Evolutionary conservation across 2,113 vertebrate genomes (phyloP).

Genomic region (Chiloscyllium plagiosum): DNA sequence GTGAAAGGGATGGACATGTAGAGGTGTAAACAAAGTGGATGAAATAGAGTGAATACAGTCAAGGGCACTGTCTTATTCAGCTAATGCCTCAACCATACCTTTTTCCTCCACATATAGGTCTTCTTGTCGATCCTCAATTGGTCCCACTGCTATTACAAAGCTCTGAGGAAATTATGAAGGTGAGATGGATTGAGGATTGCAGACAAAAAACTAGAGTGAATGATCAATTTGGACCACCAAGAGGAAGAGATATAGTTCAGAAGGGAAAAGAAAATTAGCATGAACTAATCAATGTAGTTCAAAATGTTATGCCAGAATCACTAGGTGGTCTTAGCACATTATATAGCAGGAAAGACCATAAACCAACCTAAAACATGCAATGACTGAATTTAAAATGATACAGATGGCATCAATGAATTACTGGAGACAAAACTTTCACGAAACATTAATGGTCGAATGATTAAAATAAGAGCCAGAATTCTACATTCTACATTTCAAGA

Average conservation of each 20-base stretch:
- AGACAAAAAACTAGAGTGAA: not conserved
- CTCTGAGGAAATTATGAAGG: not conserved
- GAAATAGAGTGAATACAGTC: not conserved
- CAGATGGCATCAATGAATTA: not conserved
- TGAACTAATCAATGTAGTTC: not conserved
- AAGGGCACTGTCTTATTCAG: not conserved
- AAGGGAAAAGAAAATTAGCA: not conserved
- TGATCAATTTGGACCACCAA: not conserved
- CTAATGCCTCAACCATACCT: not conserved
- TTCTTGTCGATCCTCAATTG: not conserved
- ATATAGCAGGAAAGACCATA: not conserved
- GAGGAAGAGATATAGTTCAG: not conserved
- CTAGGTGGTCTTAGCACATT: not conserved
- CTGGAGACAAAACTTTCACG: not conserved
- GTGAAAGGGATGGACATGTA: too few species aligned
- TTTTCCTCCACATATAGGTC: not conserved
- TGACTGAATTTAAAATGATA: not conserved
- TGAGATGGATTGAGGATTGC: not conserved
- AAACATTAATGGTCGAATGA: not conserved
- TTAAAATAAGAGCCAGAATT: not conserved
- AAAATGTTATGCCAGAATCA: not conserved
- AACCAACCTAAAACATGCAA: not conserved
- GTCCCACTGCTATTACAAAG: not conserved
- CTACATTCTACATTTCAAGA: not conserved
- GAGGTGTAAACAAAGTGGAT: not conserved